Evolutionary conservation across 2,113 vertebrate genomes (phyloP), one percentile per base, ranked within the genome.

Genomic region (Pachypanchax playfairii): DNA sequence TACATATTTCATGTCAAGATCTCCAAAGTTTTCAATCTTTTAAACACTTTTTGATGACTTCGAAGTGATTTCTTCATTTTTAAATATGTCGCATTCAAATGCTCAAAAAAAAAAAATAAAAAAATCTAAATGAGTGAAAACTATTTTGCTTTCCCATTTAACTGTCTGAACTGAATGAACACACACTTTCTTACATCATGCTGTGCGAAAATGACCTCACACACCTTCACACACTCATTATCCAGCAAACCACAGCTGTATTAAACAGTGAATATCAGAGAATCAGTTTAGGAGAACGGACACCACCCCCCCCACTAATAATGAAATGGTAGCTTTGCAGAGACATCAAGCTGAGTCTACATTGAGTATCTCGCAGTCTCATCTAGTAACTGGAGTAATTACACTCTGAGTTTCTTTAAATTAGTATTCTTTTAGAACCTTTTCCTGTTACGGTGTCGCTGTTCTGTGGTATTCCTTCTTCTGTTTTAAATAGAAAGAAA

Each of bases 311-410:
- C 18, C 42, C 22, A 3, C 70, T 79, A 85, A n/a, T n/a, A n/a
- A 86, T 86, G 78, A 81, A 86, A 86, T 73, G 58, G 75, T 75
- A 80, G 50, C 63, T 75, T 73, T 79, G 75, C 69, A 63, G 74
- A 77, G 68, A 82, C 72, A 43, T 54, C 57, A 49, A 49, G 66
- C 72, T 77, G 73, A 80, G 70, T 84, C 68, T 62, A 87, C 81
- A 73, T 49, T 1, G 39, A 72, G 68, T 60, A 71, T 66, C 42
- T 72, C 52, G 51, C 33, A 51, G 62, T 17, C 68, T 73, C 70
- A 73, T 46, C 44, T 69, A 55, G 70, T 64, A 77, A 76, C 64
- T 52, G 59, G 50, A 79, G 64, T 71, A 70, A 80, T 79, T 75
- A 48, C 25, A 14, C 41, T 55, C 24, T 36, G 55, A 55, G 56